Evolutionary conservation across 1,140 invertebrate genomes (phyloP).

Genomic region (Drosophila melanogaster): DNA sequence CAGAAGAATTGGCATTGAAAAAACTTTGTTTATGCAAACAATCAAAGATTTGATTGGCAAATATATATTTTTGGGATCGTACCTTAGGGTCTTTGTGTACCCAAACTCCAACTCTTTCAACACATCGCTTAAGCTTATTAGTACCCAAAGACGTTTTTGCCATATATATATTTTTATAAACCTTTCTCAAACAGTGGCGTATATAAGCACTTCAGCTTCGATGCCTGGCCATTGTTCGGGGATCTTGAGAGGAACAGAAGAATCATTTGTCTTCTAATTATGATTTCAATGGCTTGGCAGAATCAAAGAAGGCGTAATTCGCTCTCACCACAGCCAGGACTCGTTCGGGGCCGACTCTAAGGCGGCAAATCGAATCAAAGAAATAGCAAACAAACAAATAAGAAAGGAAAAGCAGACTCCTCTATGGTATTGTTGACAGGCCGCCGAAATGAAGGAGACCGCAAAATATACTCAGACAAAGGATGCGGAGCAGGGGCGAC

Average conservation of each 20-base stretch:
- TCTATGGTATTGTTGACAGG: conserved; percentile 41
- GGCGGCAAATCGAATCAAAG: conserved; percentile 82
- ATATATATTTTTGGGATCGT: not conserved
- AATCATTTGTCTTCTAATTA: conserved; percentile 76
- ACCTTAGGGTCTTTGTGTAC: not conserved
- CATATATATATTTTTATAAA: conserved; percentile 18
- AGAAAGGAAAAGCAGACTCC: conserved; percentile 49
- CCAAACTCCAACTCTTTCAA: conserved; percentile 20
- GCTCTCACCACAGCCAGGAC: conserved; percentile 63
- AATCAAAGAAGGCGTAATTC: conserved; percentile 82
- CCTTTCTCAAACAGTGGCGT: conserved; percentile 51
- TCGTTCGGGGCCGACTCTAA: conserved; percentile 37
- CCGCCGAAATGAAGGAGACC: conserved; percentile 54
- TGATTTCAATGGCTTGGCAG: conserved; percentile 68
- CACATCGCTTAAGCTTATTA: conserved; percentile 53
- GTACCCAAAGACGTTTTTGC: conserved; percentile 43
- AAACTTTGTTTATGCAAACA: conserved; percentile 14
- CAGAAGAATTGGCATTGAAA: conserved; percentile 2
- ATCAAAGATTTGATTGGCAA: not conserved
- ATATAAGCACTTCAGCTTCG: conserved; percentile 52
- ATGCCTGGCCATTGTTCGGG: conserved; percentile 49
- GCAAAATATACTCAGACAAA: conserved; percentile 64
- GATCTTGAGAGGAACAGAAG: conserved; percentile 31
- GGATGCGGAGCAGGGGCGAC: conserved; percentile 27
- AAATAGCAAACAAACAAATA: conserved; percentile 74